Evolutionary conservation across 2,113 vertebrate genomes (phyloP), one percentile per base, ranked within the genome.

Genomic region (Dicerorhinus sumatrensis): DNA sequence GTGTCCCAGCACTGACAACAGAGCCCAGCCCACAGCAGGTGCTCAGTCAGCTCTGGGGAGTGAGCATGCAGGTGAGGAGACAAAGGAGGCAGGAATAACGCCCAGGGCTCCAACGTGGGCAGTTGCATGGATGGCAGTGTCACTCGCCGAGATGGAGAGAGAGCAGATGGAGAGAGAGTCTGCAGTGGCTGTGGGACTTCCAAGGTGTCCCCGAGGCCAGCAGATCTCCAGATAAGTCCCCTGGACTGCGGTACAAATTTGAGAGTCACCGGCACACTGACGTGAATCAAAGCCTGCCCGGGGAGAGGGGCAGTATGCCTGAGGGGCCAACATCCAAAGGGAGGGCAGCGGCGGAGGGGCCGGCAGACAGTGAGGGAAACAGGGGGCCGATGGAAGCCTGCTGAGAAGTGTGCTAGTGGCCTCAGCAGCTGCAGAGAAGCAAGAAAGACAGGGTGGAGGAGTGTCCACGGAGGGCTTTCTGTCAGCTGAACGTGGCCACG

Each of bases 121-220:
- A 29, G 16, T 12, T 13, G 10, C 10, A 2, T 9, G 31, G 72
- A 33, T 1, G 2, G 77, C 0, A 1, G 51, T 20, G 14, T 51
- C 46, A 54, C 20, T 63, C 27, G 39, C 25, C 83, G 56, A 67
- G 70, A 56, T 13, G 16, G 29, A 31, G 7, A 81, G 75, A 82
- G 0, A 79, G 42, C 42, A 67, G 70, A 56, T 13, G 16, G 29
- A 31, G 7, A 75, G 75, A 82, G 0, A 79, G 42, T 54, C 5
- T 73, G 54, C 3, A 1, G 58, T 2, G 5, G 18, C n/a, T 11
- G 17, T 3, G 31, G 63, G 62, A 86, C 36, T 36, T 16, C 54
- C 27, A 3, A 0, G 5, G 67, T 65, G n/a, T 51, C 79, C 72
- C 27, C 7, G 51, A 60, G 20, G 76, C 48, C 25, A 0, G 2